Percentiles rank a stretch among this genome's conserved stretches.
Conservation (phyloP, 2,113 vertebrate species). For the Corydoras sp. region DNA sequence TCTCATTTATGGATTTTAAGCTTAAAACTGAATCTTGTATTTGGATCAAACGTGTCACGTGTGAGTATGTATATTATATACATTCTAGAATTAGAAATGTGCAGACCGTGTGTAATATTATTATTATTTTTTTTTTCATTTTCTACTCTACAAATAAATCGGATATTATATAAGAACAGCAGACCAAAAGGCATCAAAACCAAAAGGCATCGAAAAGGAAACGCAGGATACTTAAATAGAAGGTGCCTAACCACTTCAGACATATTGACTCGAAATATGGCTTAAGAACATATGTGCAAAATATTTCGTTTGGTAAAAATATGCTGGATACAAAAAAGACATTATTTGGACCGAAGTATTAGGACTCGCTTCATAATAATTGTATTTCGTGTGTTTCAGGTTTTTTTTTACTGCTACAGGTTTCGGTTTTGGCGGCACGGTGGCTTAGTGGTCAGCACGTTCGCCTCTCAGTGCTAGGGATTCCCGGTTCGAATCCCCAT, state of each 20-base stretch:
- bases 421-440: too few relatives aligned
- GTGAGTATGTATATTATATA: neutral
- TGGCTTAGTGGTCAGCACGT: too few relatives aligned
- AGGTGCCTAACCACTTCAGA: constrained; percentile 1
- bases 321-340: constrained; percentile 7
- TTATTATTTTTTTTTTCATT: neutral
- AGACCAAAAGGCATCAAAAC: constrained; percentile 19
- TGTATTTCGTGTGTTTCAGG: too few relatives aligned
- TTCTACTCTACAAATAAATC: neutral
- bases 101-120: neutral
- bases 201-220: constrained; percentile 9
- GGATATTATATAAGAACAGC: constrained; percentile 1
- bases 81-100: neutral
- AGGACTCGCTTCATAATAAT: too few relatives aligned
- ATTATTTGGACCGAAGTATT: too few relatives aligned
- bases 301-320: constrained; percentile 3
- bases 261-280: constrained; percentile 5
- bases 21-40: neutral
- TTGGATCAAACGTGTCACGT: too few relatives aligned
- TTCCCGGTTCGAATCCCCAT: too few relatives aligned
- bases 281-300: constrained; percentile 13
- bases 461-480: too few relatives aligned
- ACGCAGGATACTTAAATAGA: neutral
- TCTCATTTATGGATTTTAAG: constrained; percentile 13
- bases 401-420: too few relatives aligned